These are phyloP conservation scores for Bryconaethiops microstoma DNA, from an alignment of 2,797 vertebrate genomes.

Conservation along the genomic window DNA sequence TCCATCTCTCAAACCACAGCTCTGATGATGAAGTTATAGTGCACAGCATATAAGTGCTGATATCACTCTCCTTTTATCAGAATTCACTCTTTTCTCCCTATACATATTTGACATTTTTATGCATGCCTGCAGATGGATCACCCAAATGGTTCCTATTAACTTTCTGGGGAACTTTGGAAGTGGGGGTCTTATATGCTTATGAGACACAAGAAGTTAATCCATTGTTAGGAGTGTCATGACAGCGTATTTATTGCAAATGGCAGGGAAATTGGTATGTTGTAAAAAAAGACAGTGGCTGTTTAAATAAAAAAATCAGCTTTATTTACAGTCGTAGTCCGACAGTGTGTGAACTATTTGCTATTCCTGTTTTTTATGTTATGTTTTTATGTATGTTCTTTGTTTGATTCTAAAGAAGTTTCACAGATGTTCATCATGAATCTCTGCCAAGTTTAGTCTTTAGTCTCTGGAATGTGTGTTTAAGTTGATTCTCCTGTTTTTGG, in stretches of 20 bases:
- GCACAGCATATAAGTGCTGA: neutral
- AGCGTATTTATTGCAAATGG: neutral
- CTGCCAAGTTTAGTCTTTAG: too few species aligned
- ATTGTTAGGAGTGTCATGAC: neutral
- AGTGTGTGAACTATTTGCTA: too few species aligned
- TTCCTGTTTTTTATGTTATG: too few species aligned
- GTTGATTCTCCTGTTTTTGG: too few species aligned
- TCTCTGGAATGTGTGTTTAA: too few species aligned
- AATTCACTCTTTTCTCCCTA: neutral
- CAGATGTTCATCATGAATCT: too few species aligned
- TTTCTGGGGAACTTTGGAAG: neutral
- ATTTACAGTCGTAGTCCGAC: too few species aligned
- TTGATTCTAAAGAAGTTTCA: too few species aligned
- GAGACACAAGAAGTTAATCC: neutral
- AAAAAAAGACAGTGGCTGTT: neutral
- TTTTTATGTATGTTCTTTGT: too few species aligned
- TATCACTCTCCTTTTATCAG: neutral
- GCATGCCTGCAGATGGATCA: neutral
- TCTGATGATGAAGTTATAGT: neutral
- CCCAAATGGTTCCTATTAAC: constrained; percentile 15
- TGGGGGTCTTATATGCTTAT: neutral
- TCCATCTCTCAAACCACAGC: neutral
- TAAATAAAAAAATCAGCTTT: too few species aligned
- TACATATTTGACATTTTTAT: neutral
- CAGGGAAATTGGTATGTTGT: neutral